Percentiles rank a stretch among this genome's conserved stretches.
Evolutionary conservation across 1,140 invertebrate genomes (phyloP).

Genomic region (Cotesia glomerata): DNA sequence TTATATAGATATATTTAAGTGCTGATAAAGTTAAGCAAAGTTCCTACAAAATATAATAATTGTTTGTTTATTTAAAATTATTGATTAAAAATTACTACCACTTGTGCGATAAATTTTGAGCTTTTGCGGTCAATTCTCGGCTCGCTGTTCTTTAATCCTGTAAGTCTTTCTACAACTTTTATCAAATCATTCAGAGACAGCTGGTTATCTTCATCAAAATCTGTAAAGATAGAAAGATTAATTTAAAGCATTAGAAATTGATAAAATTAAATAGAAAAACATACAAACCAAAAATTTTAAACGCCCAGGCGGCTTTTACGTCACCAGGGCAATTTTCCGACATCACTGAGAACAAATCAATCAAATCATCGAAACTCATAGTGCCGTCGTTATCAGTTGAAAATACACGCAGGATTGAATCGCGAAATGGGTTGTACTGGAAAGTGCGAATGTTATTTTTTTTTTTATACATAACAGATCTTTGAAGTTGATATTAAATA

Average conservation of each 20-base stretch:
- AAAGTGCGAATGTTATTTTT: not conserved
- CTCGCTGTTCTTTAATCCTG: constrained; percentile 35
- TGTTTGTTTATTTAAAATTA: constrained; percentile 1
- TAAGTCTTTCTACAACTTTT: constrained; percentile 63
- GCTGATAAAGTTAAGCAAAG: not conserved
- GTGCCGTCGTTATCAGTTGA: constrained; percentile 70
- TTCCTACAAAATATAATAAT: not conserved
- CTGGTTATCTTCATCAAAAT: constrained; percentile 68
- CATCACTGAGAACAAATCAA: constrained; percentile 79
- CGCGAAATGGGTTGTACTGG: constrained; percentile 75
- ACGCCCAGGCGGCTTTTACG: constrained; percentile 78
- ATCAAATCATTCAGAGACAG: constrained; percentile 65
- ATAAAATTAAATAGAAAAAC: not conserved
- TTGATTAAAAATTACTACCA: constrained; percentile 37
- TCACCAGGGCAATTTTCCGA: constrained; percentile 71
- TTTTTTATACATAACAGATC: too few relatives aligned
- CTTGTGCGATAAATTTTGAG: constrained; percentile 40
- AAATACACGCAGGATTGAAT: constrained; percentile 75
- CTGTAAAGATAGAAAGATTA: constrained; percentile 53
- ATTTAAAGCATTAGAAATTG: not conserved
- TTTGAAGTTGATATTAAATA: too few relatives aligned
- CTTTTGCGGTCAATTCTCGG: constrained; percentile 32
- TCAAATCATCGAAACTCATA: constrained; percentile 76
- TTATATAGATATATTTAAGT: not conserved
- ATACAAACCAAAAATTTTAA: constrained; percentile 71